Evolutionary conservation across 2,888 invertebrate species (phyloP).

Genomic region (Tipula confusa): DNA sequence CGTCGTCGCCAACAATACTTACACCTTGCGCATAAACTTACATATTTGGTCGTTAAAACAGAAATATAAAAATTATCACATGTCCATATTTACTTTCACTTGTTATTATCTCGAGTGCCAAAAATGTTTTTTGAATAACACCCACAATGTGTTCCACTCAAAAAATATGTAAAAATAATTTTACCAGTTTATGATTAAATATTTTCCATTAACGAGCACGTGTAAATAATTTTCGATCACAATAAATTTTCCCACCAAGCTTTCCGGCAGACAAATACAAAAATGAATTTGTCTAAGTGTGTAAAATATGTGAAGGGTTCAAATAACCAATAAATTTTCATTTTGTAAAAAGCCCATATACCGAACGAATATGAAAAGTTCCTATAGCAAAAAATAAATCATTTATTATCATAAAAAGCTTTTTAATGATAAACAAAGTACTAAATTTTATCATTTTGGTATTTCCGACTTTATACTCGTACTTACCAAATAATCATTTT

Average conservation of each 20-base stretch:
- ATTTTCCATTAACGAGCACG: neutral
- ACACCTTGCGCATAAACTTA: neutral
- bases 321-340: neutral
- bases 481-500: neutral
- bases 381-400: neutral
- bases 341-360: neutral
- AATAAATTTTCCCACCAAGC: neutral
- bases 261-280: neutral
- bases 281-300: neutral
- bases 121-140: neutral
- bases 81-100: neutral
- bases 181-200: neutral
- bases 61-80: neutral
- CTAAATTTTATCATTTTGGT: neutral
- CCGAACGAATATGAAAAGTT: neutral
- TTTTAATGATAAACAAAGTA: slow-evolving; percentile 20
- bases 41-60: neutral
- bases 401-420: neutral
- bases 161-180: neutral
- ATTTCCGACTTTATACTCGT: neutral
- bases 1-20: neutral
- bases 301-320: neutral
- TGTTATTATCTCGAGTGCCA: neutral
- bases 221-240: neutral
- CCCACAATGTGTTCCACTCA: neutral